phyloP scores from a whole-genome alignment of 2,797 vertebrate species.

The Ceyx erithaca region DNA sequence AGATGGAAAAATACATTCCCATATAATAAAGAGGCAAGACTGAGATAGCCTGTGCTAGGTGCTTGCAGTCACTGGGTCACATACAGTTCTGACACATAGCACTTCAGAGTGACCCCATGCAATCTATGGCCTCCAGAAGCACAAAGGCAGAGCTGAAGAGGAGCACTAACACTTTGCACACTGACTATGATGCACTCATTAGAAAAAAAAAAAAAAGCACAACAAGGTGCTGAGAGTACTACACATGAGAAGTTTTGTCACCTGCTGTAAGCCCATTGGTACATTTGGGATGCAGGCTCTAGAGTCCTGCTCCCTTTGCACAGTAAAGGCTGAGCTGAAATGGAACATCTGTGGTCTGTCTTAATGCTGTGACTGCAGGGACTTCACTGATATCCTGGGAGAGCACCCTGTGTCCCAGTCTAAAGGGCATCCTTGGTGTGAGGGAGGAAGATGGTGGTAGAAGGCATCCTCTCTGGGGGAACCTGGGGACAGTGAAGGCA shows the following conservation, averaged over 20 bases:
- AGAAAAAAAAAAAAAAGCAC: not conserved
- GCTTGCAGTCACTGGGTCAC: not conserved
- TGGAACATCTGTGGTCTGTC: not conserved
- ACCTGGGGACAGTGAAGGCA: not conserved
- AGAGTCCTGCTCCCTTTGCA: not conserved
- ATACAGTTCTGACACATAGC: not conserved
- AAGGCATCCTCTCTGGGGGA: not conserved
- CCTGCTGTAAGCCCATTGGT: not conserved
- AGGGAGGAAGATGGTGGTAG: not conserved
- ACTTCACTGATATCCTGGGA: not conserved
- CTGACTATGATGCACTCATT: not conserved
- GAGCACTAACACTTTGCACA: not conserved
- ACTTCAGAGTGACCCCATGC: not conserved
- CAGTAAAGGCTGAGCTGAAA: not conserved
- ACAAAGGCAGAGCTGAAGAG: not conserved
- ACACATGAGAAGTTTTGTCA: not conserved
- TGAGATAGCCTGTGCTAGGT: not conserved
- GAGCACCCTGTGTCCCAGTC: not conserved
- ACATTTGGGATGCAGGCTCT: not conserved
- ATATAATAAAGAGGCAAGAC: not conserved
- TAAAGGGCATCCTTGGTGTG: accelerated
- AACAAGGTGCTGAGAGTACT: not conserved
- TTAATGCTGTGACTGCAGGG: not conserved
- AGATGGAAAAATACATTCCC: slow-evolving; percentile 5
- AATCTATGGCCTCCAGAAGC: not conserved